phyloP scores from a whole-genome alignment of 1,140 invertebrate genomes.

The Ectropis grisescens region DNA sequence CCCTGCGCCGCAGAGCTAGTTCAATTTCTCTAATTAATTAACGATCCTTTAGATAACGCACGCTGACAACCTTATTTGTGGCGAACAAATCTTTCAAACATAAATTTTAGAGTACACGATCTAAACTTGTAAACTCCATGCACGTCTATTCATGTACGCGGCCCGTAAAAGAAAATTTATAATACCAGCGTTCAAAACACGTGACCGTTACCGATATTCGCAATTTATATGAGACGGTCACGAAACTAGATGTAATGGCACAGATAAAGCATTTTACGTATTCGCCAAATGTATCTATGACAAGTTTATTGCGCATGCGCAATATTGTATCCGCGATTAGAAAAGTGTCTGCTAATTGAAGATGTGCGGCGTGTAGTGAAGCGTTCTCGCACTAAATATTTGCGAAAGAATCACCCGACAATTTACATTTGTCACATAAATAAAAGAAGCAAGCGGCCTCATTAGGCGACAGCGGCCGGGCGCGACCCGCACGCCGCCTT shows the following conservation, averaged over 20 bases:
- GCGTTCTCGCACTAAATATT: slow-evolving; percentile 39
- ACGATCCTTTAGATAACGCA: slow-evolving; percentile 62
- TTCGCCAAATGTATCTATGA: slow-evolving; percentile 21
- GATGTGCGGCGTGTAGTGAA: slow-evolving; percentile 28
- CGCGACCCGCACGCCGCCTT: background rate
- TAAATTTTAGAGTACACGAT: slow-evolving; percentile 63
- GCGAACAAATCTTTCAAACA: slow-evolving; percentile 66
- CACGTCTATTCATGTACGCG: slow-evolving; percentile 34
- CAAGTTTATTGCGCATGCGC: slow-evolving; percentile 23
- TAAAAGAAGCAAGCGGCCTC: slow-evolving; percentile 48
- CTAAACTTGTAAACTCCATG: slow-evolving; percentile 60
- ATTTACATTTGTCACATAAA: slow-evolving; percentile 60
- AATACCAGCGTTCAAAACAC: too few relatives aligned
- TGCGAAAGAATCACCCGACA: slow-evolving; percentile 39
- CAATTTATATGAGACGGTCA: slow-evolving; percentile 10
- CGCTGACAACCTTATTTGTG: slow-evolving; percentile 69
- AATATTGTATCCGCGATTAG: slow-evolving; percentile 22
- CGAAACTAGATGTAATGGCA: slow-evolving; percentile 5
- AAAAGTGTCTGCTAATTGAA: slow-evolving; percentile 34
- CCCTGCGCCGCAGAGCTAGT: slow-evolving; percentile 46
- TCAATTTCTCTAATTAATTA: slow-evolving; percentile 71
- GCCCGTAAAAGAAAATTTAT: slow-evolving; percentile 36
- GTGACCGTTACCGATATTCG: slow-evolving; percentile 7
- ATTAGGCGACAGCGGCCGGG: slow-evolving; percentile 30
- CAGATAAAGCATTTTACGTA: slow-evolving; percentile 12